These are phyloP conservation scores for Aporrectodea caliginosa DNA, from an alignment of 1,140 invertebrate species.

Conservation along the genomic window DNA sequence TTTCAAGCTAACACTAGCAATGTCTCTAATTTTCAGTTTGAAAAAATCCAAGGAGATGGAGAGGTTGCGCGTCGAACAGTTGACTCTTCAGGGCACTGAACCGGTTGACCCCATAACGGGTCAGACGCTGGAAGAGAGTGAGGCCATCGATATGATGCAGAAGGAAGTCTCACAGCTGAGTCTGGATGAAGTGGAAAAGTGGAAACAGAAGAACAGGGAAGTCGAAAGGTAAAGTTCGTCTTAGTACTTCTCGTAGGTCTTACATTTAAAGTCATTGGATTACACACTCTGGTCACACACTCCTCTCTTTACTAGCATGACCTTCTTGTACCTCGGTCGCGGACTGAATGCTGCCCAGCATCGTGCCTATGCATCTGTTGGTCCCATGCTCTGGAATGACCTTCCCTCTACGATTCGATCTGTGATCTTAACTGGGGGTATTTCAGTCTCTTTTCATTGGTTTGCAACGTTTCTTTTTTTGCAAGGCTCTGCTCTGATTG, in stretches of 20 bases:
- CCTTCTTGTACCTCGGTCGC: too few relatives aligned
- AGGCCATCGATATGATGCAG: slow-evolving; percentile 37
- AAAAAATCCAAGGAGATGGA: slow-evolving; percentile 49
- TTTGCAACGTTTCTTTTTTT: too few relatives aligned
- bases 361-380: too few relatives aligned
- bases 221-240: slow-evolving; percentile 41
- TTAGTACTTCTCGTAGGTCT: not conserved
- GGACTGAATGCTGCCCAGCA: too few relatives aligned
- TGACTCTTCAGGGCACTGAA: slow-evolving; percentile 39
- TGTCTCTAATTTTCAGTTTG: slow-evolving; percentile 34
- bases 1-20: slow-evolving; percentile 1
- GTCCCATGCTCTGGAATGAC: too few relatives aligned
- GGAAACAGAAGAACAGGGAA: slow-evolving; percentile 38
- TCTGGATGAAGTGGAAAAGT: slow-evolving; percentile 37
- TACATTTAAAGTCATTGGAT: not conserved
- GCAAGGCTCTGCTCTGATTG: too few relatives aligned
- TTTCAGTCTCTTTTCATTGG: too few relatives aligned
- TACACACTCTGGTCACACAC: too few relatives aligned
- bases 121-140: slow-evolving; percentile 39
- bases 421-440: too few relatives aligned
- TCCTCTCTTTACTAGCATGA: too few relatives aligned
- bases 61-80: slow-evolving; percentile 41
- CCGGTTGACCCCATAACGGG: slow-evolving; percentile 44
- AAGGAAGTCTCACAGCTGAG: slow-evolving; percentile 35
- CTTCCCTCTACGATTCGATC: too few relatives aligned